Evolutionary conservation across 1,140 invertebrate species (phyloP), one percentile per base, ranked within the genome.

Genomic region (Odontomachus brunneus): DNA sequence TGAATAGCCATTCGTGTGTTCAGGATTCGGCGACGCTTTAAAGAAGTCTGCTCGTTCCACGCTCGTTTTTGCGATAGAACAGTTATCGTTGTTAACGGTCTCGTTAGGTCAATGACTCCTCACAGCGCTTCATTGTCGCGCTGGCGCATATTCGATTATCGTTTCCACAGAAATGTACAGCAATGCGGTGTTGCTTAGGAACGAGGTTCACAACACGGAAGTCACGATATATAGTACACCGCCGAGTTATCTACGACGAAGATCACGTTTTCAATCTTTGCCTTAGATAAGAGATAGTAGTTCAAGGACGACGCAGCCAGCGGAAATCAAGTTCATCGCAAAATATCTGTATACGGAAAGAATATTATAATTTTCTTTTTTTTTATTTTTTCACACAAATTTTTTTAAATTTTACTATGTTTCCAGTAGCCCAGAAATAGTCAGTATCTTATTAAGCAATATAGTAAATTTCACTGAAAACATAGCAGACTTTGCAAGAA

Each of bases 171-270:
- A 71, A 74, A 67, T 85, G 55, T 72, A 86, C 75, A 82, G 87
- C 84, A 84, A 86, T 88, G 87, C 80, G 62, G 66, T 80, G 87
- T 89, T 89, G 87, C 87, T 84, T 89, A 53, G 87, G 60, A 69
- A 89, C 87, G 44, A 33, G 3, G n/a, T 48, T 59, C 86, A 88
- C 57, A 88, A 88, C 87, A 88, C 38, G 63, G 62, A 86, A 49
- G 69, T 57, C 38, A 12, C 3, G 53, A 53, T 69, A 24, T 44
- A 48, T 51, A 57, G 33, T n/a, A n/a, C 22, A 14, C 17, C 22
- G 15, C 19, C 15, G 19, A 9, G 3, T 57, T 22, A 69, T 69
- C 29, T 44, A 75, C 38, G n/a, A 51, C 3, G 24, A 29, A 33
- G 65, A 71, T 80, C 55, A n/a, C 51, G 12, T 12, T 69, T 1